These are phyloP conservation scores for Salvelinus namaycush DNA, from an alignment of 2,113 vertebrate species.

Conservation along the genomic window DNA sequence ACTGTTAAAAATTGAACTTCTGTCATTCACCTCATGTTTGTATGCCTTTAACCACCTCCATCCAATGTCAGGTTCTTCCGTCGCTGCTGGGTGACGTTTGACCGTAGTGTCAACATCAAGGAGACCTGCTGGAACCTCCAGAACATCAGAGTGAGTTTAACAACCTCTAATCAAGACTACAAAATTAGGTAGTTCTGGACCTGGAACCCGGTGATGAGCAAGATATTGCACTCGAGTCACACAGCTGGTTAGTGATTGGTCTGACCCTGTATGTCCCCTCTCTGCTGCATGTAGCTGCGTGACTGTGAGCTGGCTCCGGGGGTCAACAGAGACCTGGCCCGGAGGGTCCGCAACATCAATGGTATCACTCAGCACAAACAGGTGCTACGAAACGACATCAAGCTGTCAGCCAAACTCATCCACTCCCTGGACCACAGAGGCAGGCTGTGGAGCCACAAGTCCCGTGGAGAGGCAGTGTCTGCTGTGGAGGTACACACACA, in stretches of 20 bases:
- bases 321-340: conserved; percentile 86
- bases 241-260: neutral
- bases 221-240: neutral
- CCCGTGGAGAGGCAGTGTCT: conserved; percentile 64
- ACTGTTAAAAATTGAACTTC: neutral
- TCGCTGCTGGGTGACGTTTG: conserved; percentile 90
- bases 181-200: neutral
- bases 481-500: conserved; percentile 55
- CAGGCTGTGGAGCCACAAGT: conserved; percentile 78
- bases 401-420: conserved; percentile 87
- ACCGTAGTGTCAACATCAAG: conserved; percentile 89
- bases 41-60: neutral
- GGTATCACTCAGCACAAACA: conserved; percentile 91
- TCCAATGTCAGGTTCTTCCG: conserved; percentile 82
- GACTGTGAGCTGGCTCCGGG: conserved; percentile 90
- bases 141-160: conserved; percentile 84
- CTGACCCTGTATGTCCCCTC: conserved; percentile 6
- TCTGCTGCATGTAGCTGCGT: conserved; percentile 71
- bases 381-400: conserved; percentile 90
- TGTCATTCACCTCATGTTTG: neutral
- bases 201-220: neutral
- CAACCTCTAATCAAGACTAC: neutral
- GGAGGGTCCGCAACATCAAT: conserved; percentile 85
- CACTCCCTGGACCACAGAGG: conserved; percentile 86
- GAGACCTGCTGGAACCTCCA: conserved; percentile 93